These are phyloP conservation scores for Nesogale talazaci DNA, from an alignment of 2,113 vertebrate species.

Conservation along the genomic window DNA sequence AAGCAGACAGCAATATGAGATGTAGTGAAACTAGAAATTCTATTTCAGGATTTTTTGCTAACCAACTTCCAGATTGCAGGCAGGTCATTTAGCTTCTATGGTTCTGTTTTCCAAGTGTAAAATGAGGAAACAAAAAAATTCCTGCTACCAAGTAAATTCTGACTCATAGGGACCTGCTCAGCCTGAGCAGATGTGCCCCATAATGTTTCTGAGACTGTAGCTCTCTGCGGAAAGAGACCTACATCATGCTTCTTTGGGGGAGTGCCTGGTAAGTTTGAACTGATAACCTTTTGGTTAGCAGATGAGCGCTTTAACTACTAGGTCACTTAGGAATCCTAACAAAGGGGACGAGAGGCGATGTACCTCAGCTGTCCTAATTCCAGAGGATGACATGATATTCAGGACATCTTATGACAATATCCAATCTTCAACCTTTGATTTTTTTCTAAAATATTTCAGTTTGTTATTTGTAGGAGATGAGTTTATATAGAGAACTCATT, in stretches of 20 bases:
- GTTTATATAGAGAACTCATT: conserved; percentile 43
- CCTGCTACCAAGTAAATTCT: neutral
- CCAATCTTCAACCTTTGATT: neutral
- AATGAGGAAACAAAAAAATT: neutral
- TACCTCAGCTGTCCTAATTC: conserved; percentile 26
- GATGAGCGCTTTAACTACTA: neutral
- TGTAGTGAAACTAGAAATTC: conserved; percentile 11
- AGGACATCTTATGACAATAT: neutral
- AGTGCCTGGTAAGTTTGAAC: neutral
- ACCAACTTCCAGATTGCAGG: neutral
- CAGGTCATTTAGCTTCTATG: neutral
- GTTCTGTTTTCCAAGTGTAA: conserved; percentile 38
- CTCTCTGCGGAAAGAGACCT: neutral
- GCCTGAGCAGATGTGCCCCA: neutral
- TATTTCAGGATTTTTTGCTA: neutral
- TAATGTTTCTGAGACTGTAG: neutral
- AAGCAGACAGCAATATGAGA: neutral
- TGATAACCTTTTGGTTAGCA: neutral
- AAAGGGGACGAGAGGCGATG: neutral
- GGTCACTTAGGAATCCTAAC: neutral
- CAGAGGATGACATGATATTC: neutral
- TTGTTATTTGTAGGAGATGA: neutral
- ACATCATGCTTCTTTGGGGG: neutral
- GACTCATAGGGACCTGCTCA: neutral
- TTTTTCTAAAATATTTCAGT: neutral